Evolutionary conservation across 23 tunicate species (phyloP).

Genomic region (Styela plicata): DNA sequence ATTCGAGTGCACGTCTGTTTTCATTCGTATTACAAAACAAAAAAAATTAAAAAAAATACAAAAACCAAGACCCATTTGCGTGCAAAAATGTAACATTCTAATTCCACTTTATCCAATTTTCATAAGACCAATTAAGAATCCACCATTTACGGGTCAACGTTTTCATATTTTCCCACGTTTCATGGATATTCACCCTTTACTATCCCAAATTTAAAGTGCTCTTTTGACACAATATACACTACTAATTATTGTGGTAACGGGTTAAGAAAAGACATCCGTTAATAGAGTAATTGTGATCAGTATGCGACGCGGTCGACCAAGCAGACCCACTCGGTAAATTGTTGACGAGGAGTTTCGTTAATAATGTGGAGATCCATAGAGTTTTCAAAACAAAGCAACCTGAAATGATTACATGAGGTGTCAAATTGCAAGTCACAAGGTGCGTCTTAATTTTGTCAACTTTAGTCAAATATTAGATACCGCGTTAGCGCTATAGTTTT

Average conservation of each 20-base stretch:
- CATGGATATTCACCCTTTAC: constrained; percentile 2
- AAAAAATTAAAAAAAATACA: too few relatives aligned
- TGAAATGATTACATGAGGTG: constrained; percentile 22
- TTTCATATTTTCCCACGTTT: constrained; percentile 25
- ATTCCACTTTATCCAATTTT: constrained; percentile 6
- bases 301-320: constrained; percentile 1
- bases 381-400: constrained; percentile 15
- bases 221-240: neutral
- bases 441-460: neutral
- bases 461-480: too few relatives aligned
- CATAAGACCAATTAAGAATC: constrained; percentile 23
- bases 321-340: constrained; percentile 2
- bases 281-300: constrained; percentile 29
- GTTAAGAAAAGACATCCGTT: neutral
- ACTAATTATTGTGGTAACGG: constrained; percentile 9
- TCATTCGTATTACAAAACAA: neutral
- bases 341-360: constrained; percentile 1
- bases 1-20: neutral
- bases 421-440: constrained; percentile 24
- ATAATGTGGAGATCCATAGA: constrained; percentile 9
- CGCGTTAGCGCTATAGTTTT: too few relatives aligned
- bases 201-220: constrained; percentile 1
- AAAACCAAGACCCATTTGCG: neutral
- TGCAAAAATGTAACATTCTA: neutral
- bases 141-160: constrained; percentile 23